Base-by-base conservation (phyloP, 2,888 invertebrate genomes). In the Anagyrus pseudococci region DNA sequence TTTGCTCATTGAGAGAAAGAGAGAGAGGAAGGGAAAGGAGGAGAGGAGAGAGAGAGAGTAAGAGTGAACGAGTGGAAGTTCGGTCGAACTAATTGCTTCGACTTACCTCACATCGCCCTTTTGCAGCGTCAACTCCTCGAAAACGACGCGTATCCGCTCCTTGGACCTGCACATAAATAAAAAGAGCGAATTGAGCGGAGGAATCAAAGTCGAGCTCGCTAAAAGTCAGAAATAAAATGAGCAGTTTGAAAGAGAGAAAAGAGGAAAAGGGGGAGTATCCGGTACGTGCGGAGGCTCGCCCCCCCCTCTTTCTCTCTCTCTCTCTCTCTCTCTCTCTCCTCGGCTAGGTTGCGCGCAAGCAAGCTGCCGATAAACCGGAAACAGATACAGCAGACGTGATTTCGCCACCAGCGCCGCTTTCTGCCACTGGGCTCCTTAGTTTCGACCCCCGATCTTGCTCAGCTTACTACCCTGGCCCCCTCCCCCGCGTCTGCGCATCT, bases 131-230 rank as follows among this genome's bases (percentile, higher is more conserved):
- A 91, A 85, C 83, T 93, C 91, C 81, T 93, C 92, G 76, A 95
- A 93, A 19, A 92, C 85, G 70, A 94, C 83, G 77, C 92, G 89
- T 70, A 95, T 90, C 69, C 91, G 84, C 82, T 92, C 91, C 75
- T 88, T 88, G 73, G 86, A 84, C 78, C 90, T 91, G 86, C 33
- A 67, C 55, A 33, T 10, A 55, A 25, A 54, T 7, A 29, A 29
- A 29, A 29, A 29, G 10, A 29, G 10, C 29, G 10, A 29, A 23
- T 17, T 26, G 48, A 48, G n/a, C 10, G 29, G 29, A 10, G 6
- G 29, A 29, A 29, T 29, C 29, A 29, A 26, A 23, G 48, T n/a
- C 48, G n/a, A 26, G 17, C 44, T 13, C 22, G 20, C 20, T 20
- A 13, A 44, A 44, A 19, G 22, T 20, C 44, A 13, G 20, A 44